Evolutionary conservation across 2,888 invertebrate genomes (phyloP).

Genomic region (Drosophila austrosaltans): DNA sequence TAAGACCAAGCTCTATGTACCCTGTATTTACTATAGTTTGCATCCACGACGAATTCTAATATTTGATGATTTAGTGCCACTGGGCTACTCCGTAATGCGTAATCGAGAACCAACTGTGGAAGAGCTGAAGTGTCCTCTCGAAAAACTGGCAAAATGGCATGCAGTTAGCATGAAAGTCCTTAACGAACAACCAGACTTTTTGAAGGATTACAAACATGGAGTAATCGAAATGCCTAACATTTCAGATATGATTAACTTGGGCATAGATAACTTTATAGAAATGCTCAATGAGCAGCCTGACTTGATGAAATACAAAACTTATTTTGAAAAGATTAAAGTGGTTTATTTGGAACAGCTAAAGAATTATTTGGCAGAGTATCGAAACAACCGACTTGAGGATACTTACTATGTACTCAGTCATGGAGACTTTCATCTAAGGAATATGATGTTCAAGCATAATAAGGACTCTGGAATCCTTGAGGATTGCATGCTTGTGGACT

Average conservation of each 20-base stretch:
- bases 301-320: slow-evolving; percentile 33
- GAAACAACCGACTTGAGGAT: slow-evolving; percentile 44
- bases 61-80: slow-evolving; percentile 67
- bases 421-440: slow-evolving; percentile 77
- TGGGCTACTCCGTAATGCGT: slow-evolving; percentile 57
- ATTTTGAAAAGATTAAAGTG: slow-evolving; percentile 50
- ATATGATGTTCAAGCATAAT: slow-evolving; percentile 71
- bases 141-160: slow-evolving; percentile 83
- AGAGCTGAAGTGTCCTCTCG: slow-evolving; percentile 79
- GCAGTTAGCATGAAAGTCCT: slow-evolving; percentile 80
- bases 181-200: slow-evolving; percentile 67
- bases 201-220: slow-evolving; percentile 72
- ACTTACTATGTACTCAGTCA: slow-evolving; percentile 69
- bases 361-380: slow-evolving; percentile 25
- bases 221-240: slow-evolving; percentile 66
- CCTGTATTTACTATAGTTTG: slow-evolving; percentile 53
- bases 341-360: slow-evolving; percentile 27
- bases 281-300: neutral
- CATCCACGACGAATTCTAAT: slow-evolving; percentile 54
- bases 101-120: slow-evolving; percentile 66
- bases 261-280: slow-evolving; percentile 34
- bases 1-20: slow-evolving; percentile 42
- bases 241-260: slow-evolving; percentile 43
- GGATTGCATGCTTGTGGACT: slow-evolving; percentile 75
- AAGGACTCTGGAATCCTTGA: slow-evolving; percentile 32